Conservation (phyloP, 1,140 invertebrate genomes). For the Xylocopa sonorina region DNA sequence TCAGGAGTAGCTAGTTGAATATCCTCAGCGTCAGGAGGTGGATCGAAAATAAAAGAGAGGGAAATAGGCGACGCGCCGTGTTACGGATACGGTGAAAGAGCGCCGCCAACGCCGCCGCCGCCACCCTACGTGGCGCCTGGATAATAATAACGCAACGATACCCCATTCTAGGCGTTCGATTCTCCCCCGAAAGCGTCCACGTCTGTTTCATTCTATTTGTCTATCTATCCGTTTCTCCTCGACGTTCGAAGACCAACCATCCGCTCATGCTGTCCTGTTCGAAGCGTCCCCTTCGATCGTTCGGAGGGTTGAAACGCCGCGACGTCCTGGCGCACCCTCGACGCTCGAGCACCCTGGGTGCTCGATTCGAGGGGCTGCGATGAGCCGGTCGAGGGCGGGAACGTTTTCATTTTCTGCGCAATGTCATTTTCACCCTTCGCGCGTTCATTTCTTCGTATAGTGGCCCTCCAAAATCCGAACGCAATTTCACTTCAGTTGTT, state of each 20-base stretch:
- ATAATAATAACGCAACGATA: constrained; percentile 66
- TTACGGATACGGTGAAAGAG: constrained; percentile 64
- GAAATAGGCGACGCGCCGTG: constrained; percentile 16
- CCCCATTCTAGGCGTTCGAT: constrained; percentile 43
- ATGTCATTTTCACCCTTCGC: too few relatives aligned
- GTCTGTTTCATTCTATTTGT: background rate
- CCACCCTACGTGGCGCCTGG: constrained; percentile 52
- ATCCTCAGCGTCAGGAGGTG: constrained; percentile 46
- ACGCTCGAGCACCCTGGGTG: background rate
- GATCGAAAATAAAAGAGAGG: constrained; percentile 54
- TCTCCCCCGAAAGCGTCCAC: constrained; percentile 25
- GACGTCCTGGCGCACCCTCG: constrained; percentile 49
- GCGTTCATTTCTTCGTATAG: background rate
- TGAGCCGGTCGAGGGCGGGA: constrained; percentile 4
- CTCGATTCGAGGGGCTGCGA: background rate
- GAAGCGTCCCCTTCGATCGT: constrained; percentile 59
- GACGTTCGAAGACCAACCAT: constrained; percentile 55
- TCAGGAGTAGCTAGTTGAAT: constrained; percentile 35
- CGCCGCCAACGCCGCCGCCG: too few relatives aligned
- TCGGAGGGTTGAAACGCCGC: constrained; percentile 57
- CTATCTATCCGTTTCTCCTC: background rate
- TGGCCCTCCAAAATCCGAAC: background rate
- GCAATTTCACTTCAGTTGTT: background rate
- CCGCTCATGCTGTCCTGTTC: constrained; percentile 59
- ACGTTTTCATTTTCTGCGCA: background rate